Base-by-base conservation (phyloP, 2,113 vertebrate genomes). In the Cnemophilus loriae region DNA sequence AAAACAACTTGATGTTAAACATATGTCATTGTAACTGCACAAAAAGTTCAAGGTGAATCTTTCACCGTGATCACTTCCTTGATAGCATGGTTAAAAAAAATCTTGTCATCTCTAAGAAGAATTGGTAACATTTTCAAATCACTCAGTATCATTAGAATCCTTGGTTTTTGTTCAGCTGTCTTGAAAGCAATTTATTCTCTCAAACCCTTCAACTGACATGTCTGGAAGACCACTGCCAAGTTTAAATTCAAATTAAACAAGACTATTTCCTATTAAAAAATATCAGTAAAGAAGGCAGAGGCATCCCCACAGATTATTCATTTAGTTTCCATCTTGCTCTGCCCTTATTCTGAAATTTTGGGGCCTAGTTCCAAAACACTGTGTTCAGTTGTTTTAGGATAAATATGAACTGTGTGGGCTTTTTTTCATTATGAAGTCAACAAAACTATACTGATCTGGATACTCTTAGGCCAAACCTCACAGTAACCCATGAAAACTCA, bases 11-110 rank as follows among this genome's bases (percentile, higher is more conserved):
- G 74, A 89, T 35, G 0, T 91, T 91, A 94, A 95, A 86, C 68
- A 90, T 76, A 88, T 94, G 82, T 65, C 96, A 87, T 88, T 87
- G 50, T 82, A 94, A 93, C 60, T 95, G 61, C 61, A 84, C 61
- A 64, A 93, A 64, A 90, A 91, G 65, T 79, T 93, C 87, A 89
- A 93, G 69, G 82, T 93, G 65, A 93, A 81, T 75, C 37, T 75
- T 96, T 86, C 85, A 88, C 68, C 89, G 28, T 37, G 41, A 94
- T 81, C 14, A 46, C 21, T 94, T 85, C 46, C 55, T 67, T 95
- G 78, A 80, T 67, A 73, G 53, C 33, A 59, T 35, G 83, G 61
- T 93, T 50, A 7, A 88, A 87, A 92, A 86, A 96, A 68, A 59
- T 61, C 27, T 69, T 87, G 61, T 20, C 70, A 73, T 86, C 71